Base-by-base conservation (phyloP, 2,888 invertebrate genomes). In the Acanthacorydalis orientalis region DNA sequence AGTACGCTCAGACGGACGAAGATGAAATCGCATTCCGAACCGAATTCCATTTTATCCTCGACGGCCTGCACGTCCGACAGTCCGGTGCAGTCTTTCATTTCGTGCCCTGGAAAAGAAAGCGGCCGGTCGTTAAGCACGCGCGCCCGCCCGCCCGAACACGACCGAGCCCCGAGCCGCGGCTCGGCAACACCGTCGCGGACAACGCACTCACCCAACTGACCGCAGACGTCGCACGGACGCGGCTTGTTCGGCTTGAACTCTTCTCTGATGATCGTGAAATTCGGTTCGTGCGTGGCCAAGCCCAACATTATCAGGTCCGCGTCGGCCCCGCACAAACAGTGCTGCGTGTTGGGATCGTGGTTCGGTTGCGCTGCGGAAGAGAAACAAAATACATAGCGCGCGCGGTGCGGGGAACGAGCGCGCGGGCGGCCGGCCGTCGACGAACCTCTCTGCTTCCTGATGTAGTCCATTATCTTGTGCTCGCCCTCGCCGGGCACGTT, bases 401-500 rank as follows among this genome's bases (percentile, higher is more conserved):
- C n/a, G n/a, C n/a, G n/a, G n/a, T n/a, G n/a, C n/a, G n/a, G n/a
- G n/a, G n/a, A n/a, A n/a, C n/a, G n/a, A n/a, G n/a, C n/a, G n/a
- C n/a, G n/a, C n/a, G n/a, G n/a, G n/a, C n/a, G n/a, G n/a, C n/a
- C n/a, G n/a, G n/a, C n/a, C n/a, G n/a, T n/a, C n/a, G n/a, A n/a
- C n/a, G 58, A 64, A 80, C 84, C 83, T 65, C 96, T 78, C 68
- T 96, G 97, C 57, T 80, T 80, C n/a, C 98, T 75, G 56, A 98
- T 93, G 62, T 80, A 98, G 68, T 98, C 97, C 97, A 99, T 98
- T 56, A 98, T 97, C 70, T 98, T 98, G 64, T 98, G 98, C 67
- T 98, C 98, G 1, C 98, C 95, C 67, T 95, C 95, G 7, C 95
- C 95, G 1, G 95, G 95, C 6, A 91, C 95, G 66, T 96, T 98